Base-by-base conservation (phyloP, 2,888 invertebrate species). In the Magallana nippona region DNA sequence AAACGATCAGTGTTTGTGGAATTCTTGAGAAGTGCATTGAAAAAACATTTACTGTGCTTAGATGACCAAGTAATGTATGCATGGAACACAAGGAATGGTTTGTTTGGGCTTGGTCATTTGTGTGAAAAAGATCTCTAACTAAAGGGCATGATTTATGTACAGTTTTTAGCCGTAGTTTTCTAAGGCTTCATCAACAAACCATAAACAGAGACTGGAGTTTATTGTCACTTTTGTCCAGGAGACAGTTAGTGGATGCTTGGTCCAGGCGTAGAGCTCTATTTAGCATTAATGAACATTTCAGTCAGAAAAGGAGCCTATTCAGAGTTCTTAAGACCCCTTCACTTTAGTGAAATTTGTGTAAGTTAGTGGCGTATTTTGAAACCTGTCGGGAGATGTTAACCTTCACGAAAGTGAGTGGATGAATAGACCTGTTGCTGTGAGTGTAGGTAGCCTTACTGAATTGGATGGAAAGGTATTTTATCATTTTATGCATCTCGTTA, bases 341-440 rank as follows among this genome's bases (percentile, higher is more conserved):
- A 60, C 17, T n/a, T 17, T 60, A 19, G 60, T n/a, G 15, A 22
- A 32, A 15, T 71, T 32, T 71, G 71, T 71, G 71, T 27, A 32
- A 71, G 71, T 27, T 71, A 27, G 71, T 60, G 60, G 60, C 15
- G 32, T 71, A 44, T 63, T 71, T 27, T 2, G 10, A 27, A 71
- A 71, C 19, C 71, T 71, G 71, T 27, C 2, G 27, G 27, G 71
- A 27, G 27, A 13, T 71, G 63, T 71, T 44, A 22, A 22, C 71
- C 13, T 71, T 71, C 27, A 22, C 15, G 17, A 71, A 71, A 22
- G 27, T 13, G 27, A 71, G 71, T 27, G 15, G 22, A 71, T 71
- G 71, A 71, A 71, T 71, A 71, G 71, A 71, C 71, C 71, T 27
- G 71, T 71, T 71, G 71, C 71, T 71, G 71, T 27, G 22, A 27